phyloP scores from a whole-genome alignment of 2,888 invertebrate genomes.

The Crossocerus cetratus region DNA sequence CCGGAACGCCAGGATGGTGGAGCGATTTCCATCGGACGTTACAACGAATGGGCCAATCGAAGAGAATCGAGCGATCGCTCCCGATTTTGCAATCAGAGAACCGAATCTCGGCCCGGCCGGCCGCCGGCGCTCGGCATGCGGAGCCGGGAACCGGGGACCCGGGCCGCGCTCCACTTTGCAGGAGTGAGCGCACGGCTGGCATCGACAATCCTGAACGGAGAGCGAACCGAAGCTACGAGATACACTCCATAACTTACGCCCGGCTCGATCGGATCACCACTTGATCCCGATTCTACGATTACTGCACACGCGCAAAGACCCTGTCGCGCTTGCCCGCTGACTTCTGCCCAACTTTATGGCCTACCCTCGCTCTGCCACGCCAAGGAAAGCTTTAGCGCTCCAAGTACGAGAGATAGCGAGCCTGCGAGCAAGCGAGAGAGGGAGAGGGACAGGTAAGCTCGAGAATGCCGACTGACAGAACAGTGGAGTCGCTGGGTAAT shows the following conservation, averaged over 20 bases:
- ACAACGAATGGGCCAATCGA: constrained; percentile 62
- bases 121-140: background rate
- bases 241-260: constrained; percentile 42
- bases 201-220: constrained; percentile 21
- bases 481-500: constrained; percentile 37
- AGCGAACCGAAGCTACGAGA: constrained; percentile 23
- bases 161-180: constrained; percentile 24
- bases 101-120: constrained; percentile 32
- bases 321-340: constrained; percentile 17
- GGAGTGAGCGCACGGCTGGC: constrained; percentile 10
- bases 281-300: constrained; percentile 29
- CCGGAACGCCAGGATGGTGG: constrained; percentile 2
- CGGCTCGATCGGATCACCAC: constrained; percentile 27
- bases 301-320: constrained; percentile 9
- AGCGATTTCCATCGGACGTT: constrained; percentile 65
- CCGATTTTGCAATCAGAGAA: constrained; percentile 59
- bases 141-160: constrained; percentile 1
- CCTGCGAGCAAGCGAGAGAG: too few species aligned
- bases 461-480: background rate
- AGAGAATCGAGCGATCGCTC: constrained; percentile 54
- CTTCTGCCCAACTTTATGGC: constrained; percentile 7
- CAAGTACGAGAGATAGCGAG: too few species aligned
- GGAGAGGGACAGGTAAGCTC: background rate
- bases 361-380: background rate
- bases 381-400: too few species aligned